phyloP scores from a whole-genome alignment of 2,797 vertebrate species.

The Liparis tanakae region DNA sequence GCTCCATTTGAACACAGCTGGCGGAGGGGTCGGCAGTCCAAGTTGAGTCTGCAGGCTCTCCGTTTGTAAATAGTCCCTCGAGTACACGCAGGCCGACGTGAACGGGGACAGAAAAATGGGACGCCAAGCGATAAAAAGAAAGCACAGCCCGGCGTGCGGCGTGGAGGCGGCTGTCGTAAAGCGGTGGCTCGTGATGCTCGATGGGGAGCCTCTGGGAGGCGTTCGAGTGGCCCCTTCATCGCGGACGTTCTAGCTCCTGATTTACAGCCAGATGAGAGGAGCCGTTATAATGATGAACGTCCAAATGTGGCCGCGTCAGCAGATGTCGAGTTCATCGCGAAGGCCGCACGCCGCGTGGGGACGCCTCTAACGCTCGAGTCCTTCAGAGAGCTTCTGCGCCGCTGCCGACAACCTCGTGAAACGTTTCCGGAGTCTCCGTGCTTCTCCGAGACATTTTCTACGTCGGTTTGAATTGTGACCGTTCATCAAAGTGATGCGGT shows the following conservation, averaged over 20 bases:
- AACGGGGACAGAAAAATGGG: neutral
- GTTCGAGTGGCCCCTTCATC: constrained; percentile 46
- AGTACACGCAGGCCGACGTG: neutral
- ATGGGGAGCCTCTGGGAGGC: constrained; percentile 20
- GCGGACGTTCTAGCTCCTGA: constrained; percentile 53
- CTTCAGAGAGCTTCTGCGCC: constrained; percentile 9
- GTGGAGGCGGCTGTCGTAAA: constrained; percentile 16
- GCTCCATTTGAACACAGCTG: constrained; percentile 38
- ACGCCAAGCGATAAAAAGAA: neutral
- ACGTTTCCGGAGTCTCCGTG: constrained; percentile 6
- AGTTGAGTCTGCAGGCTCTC: neutral
- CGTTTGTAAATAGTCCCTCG: neutral
- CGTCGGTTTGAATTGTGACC: constrained; percentile 13
- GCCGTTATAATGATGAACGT: constrained; percentile 38
- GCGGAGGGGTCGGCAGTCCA: neutral
- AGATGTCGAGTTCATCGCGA: constrained; percentile 20
- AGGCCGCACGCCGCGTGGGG: constrained; percentile 18
- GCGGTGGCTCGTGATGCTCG: constrained; percentile 3
- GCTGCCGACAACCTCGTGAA: constrained; percentile 2
- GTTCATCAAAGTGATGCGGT: constrained; percentile 23
- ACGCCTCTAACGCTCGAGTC: constrained; percentile 19
- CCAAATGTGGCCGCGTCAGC: constrained; percentile 28
- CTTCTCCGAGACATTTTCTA: neutral
- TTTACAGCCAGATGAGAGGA: constrained; percentile 50
- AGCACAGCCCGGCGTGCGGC: neutral